Conservation (phyloP, 1,140 invertebrate genomes). For the Pentalonia nigronervosa region DNA sequence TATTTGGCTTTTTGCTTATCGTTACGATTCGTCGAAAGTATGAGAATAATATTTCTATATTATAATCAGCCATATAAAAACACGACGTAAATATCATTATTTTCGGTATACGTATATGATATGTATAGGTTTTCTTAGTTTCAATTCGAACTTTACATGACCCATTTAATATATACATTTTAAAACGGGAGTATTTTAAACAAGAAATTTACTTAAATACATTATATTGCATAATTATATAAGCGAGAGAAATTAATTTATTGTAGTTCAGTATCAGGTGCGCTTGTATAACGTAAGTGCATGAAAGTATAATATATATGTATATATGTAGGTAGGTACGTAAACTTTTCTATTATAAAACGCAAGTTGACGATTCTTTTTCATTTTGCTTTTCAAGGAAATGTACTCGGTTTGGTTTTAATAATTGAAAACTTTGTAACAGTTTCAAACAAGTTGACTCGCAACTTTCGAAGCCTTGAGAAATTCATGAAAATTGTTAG, state of each 20-base stretch:
- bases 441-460: slow-evolving; percentile 8
- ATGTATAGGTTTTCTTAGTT: not conserved
- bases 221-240: not conserved
- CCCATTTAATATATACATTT: not conserved
- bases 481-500: slow-evolving; percentile 14
- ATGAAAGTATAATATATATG: not conserved
- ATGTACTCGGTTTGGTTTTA: slow-evolving; percentile 15
- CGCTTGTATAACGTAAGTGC: not conserved
- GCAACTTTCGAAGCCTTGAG: slow-evolving; percentile 1
- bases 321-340: not conserved
- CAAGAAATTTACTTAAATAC: not conserved
- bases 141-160: not conserved
- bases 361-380: slow-evolving; percentile 13
- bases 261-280: not conserved
- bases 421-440: slow-evolving; percentile 32
- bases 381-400: not conserved
- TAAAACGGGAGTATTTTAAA: not conserved
- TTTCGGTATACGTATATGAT: not conserved
- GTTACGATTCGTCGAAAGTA: not conserved
- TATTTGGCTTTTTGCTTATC: not conserved
- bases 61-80: not conserved
- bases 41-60: not conserved
- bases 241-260: not conserved
- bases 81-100: not conserved
- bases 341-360: slow-evolving; percentile 34